phyloP scores from a whole-genome alignment of 37 sponge, comb jelly and placozoan species.

The Petrosia ficiformis region DNA sequence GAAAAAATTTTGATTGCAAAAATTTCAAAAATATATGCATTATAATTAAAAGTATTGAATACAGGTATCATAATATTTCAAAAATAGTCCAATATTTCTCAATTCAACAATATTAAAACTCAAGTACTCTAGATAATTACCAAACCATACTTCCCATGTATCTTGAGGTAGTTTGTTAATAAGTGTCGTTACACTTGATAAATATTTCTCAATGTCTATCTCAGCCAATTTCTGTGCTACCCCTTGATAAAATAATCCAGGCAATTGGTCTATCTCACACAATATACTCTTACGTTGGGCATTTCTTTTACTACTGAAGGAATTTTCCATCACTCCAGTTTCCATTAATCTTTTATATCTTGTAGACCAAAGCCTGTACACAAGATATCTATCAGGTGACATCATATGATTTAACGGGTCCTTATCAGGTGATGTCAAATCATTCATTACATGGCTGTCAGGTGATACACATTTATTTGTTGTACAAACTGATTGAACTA shows the following conservation, averaged over 20 bases:
- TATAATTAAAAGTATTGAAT: neutral
- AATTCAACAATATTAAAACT: constrained; percentile 48
- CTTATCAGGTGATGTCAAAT: no score
- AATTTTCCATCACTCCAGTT: no score
- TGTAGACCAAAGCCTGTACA: constrained; percentile 50
- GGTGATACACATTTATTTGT: constrained; percentile 14
- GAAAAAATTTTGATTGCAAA: no score
- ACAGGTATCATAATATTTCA: constrained; percentile 59
- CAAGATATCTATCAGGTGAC: constrained; percentile 25
- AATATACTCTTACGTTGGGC: neutral
- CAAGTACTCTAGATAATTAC: constrained; percentile 79
- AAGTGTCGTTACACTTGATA: constrained; percentile 17
- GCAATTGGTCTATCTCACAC: constrained; percentile 13
- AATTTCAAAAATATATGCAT: neutral
- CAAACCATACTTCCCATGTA: constrained; percentile 80
- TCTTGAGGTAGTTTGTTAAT: constrained; percentile 49
- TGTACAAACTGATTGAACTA: constrained; percentile 36
- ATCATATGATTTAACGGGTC: neutral
- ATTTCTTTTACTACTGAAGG: neutral
- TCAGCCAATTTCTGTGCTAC: neutral
- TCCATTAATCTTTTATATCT: constrained; percentile 58
- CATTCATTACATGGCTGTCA: constrained; percentile 9
- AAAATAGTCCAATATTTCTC: constrained; percentile 61
- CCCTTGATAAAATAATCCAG: neutral
- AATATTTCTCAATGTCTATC: constrained; percentile 17